Percentiles rank a stretch among this genome's conserved stretches.
These are phyloP conservation scores for Galerucella nymphaeae DNA, from an alignment of 2,888 invertebrate species.

Conservation along the genomic window DNA sequence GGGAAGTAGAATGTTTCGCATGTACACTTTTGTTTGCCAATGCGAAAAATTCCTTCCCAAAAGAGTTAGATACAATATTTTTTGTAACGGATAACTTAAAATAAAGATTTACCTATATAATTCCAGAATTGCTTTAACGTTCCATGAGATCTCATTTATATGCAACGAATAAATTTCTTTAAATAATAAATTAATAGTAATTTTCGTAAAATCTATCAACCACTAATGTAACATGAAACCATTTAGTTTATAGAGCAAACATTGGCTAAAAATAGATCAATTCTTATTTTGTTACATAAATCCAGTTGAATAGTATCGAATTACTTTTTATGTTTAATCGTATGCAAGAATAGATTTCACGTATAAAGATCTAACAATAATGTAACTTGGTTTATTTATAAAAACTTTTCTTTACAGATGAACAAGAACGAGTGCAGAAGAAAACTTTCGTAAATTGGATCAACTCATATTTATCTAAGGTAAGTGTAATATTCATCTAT, in stretches of 20 bases:
- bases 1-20: too few species aligned
- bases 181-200: not conserved
- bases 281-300: not conserved
- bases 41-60: too few species aligned
- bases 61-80: too few species aligned
- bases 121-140: too few species aligned
- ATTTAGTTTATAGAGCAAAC: slow-evolving; percentile 1
- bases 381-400: slow-evolving; percentile 5
- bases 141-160: not conserved
- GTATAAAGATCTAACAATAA: not conserved
- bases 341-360: slow-evolving; percentile 1
- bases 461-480: slow-evolving; percentile 96
- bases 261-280: not conserved
- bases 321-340: not conserved
- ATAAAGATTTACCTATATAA: too few species aligned
- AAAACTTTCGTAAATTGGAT: slow-evolving; percentile 99
- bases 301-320: slow-evolving; percentile 2
- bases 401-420: slow-evolving; percentile 75
- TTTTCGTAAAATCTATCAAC: not conserved
- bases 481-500: slow-evolving; percentile 63
- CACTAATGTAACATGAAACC: not conserved
- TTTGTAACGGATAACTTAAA: too few species aligned
- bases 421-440: slow-evolving; percentile 98
- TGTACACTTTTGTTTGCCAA: too few species aligned
- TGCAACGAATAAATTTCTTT: not conserved